Conservation (phyloP, 2,797 vertebrate species). For the Antennarius maculatus region DNA sequence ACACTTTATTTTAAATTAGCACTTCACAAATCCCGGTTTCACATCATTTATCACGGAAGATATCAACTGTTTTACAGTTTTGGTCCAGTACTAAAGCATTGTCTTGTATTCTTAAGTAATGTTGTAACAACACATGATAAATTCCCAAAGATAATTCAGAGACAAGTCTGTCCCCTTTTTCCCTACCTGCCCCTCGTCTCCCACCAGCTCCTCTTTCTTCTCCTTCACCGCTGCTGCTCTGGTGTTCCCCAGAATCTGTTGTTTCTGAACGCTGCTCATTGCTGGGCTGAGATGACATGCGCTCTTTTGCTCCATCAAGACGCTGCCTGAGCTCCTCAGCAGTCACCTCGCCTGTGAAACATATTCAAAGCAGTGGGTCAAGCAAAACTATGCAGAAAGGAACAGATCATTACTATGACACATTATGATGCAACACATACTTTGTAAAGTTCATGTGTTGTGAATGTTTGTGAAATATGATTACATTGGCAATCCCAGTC, state of each 20-base stretch:
- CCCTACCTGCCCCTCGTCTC: slow-evolving; percentile 66
- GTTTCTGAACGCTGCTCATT: slow-evolving; percentile 76
- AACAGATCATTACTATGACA: neutral
- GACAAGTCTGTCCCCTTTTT: neutral
- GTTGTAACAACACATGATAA: neutral
- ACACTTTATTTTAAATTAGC: neutral
- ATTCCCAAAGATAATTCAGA: neutral
- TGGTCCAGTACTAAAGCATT: neutral
- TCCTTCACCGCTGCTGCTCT: slow-evolving; percentile 72
- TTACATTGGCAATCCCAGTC: neutral
- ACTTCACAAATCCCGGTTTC: neutral
- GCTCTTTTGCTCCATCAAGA: slow-evolving; percentile 90
- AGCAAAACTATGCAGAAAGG: neutral
- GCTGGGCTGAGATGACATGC: slow-evolving; percentile 83
- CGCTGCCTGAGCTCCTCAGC: slow-evolving; percentile 93
- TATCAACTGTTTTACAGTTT: neutral
- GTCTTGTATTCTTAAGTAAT: neutral
- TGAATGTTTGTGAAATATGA: neutral
- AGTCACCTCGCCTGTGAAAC: slow-evolving; percentile 90
- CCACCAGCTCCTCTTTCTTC: slow-evolving; percentile 59
- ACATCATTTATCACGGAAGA: neutral
- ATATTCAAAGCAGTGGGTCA: slow-evolving; percentile 4
- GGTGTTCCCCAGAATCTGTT: slow-evolving; percentile 79
- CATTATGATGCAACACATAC: neutral
- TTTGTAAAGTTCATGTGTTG: neutral